Evolutionary conservation across 2,797 vertebrate genomes (phyloP).

Genomic region (Chrysolophus pictus): DNA sequence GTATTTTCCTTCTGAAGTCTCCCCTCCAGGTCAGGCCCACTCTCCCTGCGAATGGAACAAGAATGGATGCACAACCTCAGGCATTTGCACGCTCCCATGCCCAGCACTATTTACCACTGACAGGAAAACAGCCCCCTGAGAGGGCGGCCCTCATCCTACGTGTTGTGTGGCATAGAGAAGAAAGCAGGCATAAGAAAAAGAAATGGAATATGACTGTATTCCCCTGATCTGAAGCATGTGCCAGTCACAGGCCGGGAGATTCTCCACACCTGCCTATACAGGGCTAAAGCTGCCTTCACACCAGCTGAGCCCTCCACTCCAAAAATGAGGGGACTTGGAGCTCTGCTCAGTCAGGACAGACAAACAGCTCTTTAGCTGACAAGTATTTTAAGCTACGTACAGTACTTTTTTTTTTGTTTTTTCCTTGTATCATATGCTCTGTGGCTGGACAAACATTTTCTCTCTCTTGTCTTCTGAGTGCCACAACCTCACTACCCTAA

Average conservation of each 20-base stretch:
- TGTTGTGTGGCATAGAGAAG: rapidly evolving
- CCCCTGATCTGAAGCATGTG: not conserved
- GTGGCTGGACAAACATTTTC: conserved; percentile 34
- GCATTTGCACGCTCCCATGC: rapidly evolving
- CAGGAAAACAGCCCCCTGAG: not conserved
- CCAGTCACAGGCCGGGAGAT: rapidly evolving
- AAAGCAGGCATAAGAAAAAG: not conserved
- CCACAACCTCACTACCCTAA: not conserved
- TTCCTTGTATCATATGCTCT: not conserved
- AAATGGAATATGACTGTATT: not conserved
- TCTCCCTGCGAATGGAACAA: rapidly evolving
- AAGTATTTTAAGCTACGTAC: not conserved
- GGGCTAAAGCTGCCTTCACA: not conserved
- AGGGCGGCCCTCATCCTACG: not conserved
- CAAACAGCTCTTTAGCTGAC: not conserved
- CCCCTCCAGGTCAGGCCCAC: not conserved
- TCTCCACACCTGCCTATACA: not conserved
- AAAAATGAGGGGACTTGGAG: not conserved
- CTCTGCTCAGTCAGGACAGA: not conserved
- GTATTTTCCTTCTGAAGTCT: not conserved
- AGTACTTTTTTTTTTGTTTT: not conserved
- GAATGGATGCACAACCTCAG: not conserved
- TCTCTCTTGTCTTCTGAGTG: not conserved
- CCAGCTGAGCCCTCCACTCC: not conserved
- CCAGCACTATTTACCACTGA: rapidly evolving